Percentiles rank a stretch among this genome's conserved stretches.
These are phyloP conservation scores for Oxyruncus cristatus DNA, from an alignment of 2,113 vertebrate genomes.

Conservation along the genomic window DNA sequence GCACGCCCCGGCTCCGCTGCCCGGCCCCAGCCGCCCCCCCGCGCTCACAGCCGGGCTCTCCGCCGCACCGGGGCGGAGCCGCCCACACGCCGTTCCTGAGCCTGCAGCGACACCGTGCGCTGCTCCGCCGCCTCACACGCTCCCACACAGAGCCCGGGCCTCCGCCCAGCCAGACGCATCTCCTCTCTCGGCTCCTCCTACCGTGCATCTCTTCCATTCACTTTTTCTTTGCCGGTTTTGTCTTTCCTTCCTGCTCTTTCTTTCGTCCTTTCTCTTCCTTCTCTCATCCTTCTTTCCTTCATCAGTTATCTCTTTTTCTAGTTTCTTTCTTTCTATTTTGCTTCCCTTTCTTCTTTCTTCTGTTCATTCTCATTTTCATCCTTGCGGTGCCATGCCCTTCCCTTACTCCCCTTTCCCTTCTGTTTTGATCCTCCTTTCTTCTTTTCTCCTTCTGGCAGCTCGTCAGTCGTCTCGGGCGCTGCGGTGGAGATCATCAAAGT, in stretches of 20 bases:
- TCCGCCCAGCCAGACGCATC: accelerated
- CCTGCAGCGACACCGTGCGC: neutral
- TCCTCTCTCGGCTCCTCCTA: accelerated
- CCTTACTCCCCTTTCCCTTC: accelerated
- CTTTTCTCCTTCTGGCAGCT: accelerated
- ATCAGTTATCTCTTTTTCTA: accelerated
- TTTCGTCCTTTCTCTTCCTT: too few relatives aligned
- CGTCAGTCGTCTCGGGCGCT: accelerated
- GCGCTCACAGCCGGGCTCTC: too few relatives aligned
- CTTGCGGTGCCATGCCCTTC: accelerated
- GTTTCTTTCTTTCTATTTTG: accelerated
- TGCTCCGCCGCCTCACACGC: neutral
- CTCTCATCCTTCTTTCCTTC: neutral
- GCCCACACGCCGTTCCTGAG: neutral
- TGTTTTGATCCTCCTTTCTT: too few relatives aligned
- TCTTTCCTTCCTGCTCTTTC: neutral
- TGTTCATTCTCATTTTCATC: neutral
- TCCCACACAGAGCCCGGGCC: accelerated
- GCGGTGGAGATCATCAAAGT: accelerated
- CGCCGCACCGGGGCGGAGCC: neutral
- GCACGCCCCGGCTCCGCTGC: too few relatives aligned
- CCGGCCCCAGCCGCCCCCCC: too few relatives aligned
- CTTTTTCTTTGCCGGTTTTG: too few relatives aligned
- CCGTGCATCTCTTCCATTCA: accelerated
- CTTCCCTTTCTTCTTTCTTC: neutral